A percentile compares a stretch with the other conserved stretches of the same genome.
Evolutionary conservation across 2,888 invertebrate genomes (phyloP).

Genomic region (Seira ritae): DNA sequence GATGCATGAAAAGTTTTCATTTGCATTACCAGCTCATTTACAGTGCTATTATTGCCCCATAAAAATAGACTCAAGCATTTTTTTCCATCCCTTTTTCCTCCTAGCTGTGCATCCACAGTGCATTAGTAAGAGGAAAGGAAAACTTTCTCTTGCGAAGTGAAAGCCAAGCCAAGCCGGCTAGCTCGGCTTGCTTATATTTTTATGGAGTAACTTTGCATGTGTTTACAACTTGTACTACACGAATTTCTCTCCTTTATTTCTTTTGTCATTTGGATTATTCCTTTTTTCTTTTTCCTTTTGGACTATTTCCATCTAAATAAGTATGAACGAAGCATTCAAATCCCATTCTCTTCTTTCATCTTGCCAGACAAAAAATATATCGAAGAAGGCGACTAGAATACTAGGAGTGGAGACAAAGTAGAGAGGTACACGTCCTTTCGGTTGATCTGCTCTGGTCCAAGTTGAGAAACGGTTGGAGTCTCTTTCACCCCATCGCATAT

Average conservation of each 20-base stretch:
- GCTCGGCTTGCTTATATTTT: neutral
- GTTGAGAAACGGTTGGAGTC: no score
- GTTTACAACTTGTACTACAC: neutral
- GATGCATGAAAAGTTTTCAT: constrained; percentile 31
- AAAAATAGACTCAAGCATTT: constrained; percentile 2
- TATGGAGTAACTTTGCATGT: neutral
- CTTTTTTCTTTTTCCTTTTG: neutral
- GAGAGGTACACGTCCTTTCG: no score
- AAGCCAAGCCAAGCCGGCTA: no score
- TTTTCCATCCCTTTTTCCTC: neutral
- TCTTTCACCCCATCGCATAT: neutral
- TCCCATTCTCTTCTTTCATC: neutral
- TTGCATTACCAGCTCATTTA: constrained; percentile 48
- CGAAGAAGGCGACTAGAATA: no score
- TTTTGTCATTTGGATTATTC: neutral
- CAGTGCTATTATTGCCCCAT: constrained; percentile 41
- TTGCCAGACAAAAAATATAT: neutral
- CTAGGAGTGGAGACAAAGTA: no score
- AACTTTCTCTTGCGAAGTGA: no score
- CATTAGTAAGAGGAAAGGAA: neutral
- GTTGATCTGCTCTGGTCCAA: no score
- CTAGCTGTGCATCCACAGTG: no score
- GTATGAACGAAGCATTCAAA: neutral
- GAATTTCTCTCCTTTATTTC: neutral
- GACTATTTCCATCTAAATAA: neutral